Evolutionary conservation across 2,888 invertebrate genomes (phyloP).

Genomic region (Phymatocera aterrima): DNA sequence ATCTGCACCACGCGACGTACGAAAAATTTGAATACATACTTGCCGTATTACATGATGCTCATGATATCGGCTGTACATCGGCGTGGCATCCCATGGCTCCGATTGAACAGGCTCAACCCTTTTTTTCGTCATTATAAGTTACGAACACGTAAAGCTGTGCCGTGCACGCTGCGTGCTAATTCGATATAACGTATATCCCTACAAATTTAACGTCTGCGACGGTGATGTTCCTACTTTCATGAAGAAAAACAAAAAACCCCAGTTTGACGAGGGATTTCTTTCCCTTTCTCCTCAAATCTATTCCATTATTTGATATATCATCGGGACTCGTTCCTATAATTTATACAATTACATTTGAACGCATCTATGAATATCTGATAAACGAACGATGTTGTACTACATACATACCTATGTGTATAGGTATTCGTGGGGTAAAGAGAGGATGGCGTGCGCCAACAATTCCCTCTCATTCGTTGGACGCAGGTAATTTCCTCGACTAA

Average conservation of each 20-base stretch:
- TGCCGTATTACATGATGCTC: not conserved
- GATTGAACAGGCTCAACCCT: not conserved
- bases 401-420: not conserved
- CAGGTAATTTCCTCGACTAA: not conserved
- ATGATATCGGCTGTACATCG: not conserved
- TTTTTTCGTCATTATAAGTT: conserved; percentile 46
- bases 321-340: not conserved
- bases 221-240: not conserved
- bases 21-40: not conserved
- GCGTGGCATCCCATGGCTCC: not conserved
- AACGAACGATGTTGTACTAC: not conserved
- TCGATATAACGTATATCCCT: conserved; percentile 7
- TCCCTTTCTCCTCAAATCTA: not conserved
- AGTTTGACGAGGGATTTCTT: not conserved
- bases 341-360: conserved; percentile 4
- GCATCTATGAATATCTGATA: not conserved
- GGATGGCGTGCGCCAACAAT: conserved; percentile 2
- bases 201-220: conserved; percentile 35
- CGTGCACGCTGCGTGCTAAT: conserved; percentile 50
- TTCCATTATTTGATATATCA: not conserved
- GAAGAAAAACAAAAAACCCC: not conserved
- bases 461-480: not conserved
- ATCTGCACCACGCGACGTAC: not conserved
- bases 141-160: conserved; percentile 61
- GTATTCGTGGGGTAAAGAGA: not conserved